Base-by-base conservation (phyloP, 2,113 vertebrate species). In the Microcebus lehilahytsara region DNA sequence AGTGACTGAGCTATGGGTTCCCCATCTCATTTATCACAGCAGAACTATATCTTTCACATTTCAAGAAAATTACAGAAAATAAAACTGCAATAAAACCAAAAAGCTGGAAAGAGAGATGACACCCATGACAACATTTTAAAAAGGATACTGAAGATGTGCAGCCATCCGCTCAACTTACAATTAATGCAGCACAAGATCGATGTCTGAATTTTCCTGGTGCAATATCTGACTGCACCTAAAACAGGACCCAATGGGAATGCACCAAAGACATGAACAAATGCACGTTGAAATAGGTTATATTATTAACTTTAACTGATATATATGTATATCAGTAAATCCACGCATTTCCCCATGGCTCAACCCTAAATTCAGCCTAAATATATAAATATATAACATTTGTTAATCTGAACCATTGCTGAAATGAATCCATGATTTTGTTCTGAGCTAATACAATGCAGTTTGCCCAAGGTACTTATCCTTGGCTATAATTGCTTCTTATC, bases 11-110 rank as follows among this genome's bases (percentile, higher is more conserved):
- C 96, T 98, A 98, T 98, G 94, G 98, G 95, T 87, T 98, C 25
- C 62, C 69, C 85, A 96, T 27, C 93, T 94, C 98, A 98, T 98
- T 97, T 93, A 98, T 99, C 98, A 99, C 69, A 85, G 71, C 85
- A 96, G 25, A 98, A 92, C 97, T 97, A n/a, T 88, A 78, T 97
- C 97, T 97, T 95, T 93, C 51, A 16, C 96, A 94, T 97, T 98
- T 98, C 97, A 95, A 97, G 96, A 98, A 98, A 98, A 98, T 98
- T 97, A 98, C 94, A 97, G 98, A 98, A 98, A 98, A 98, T 98
- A 97, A 98, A 98, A 98, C 96, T 85, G 96, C 97, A 98, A 96
- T 99, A 98, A 98, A 99, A 97, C 97, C 98, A 98, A 98, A 98
- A 98, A 98, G 93, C 97, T 98, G 98, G 98, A 98, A 98, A 98